A percentile compares a stretch with the other conserved stretches of the same genome.
Evolutionary conservation across 2,797 vertebrate species (phyloP).

Genomic region (Danio tinwini): DNA sequence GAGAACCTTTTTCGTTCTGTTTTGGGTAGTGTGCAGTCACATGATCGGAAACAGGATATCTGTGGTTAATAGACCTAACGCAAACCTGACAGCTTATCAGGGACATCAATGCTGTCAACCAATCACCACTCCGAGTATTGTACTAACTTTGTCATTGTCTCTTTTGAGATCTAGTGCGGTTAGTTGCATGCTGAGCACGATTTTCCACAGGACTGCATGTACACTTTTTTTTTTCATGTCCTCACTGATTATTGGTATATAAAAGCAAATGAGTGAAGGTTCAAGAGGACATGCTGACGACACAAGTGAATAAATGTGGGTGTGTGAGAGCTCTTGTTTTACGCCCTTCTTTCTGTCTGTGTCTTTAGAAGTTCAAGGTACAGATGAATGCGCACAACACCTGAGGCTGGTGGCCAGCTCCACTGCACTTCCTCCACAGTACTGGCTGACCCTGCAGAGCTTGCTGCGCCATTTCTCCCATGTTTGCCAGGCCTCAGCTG

Average conservation of each 20-base stretch:
- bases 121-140: slow-evolving; percentile 81
- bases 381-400: slow-evolving; percentile 88
- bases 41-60: slow-evolving; percentile 80
- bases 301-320: not conserved
- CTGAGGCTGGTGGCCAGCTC: slow-evolving; percentile 86
- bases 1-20: slow-evolving; percentile 11
- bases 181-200: slow-evolving; percentile 18
- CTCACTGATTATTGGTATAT: slow-evolving; percentile 13
- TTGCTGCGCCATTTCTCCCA: slow-evolving; percentile 91
- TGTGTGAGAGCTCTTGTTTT: not conserved
- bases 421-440: slow-evolving; percentile 88
- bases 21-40: slow-evolving; percentile 61
- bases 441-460: slow-evolving; percentile 94
- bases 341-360: slow-evolving; percentile 7
- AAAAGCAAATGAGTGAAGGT: not conserved
- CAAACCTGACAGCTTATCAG: slow-evolving; percentile 74
- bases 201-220: slow-evolving; percentile 47
- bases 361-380: slow-evolving; percentile 84
- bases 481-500: slow-evolving; percentile 87
- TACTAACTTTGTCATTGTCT: slow-evolving; percentile 77
- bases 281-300: not conserved
- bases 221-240: slow-evolving; percentile 26
- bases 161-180: slow-evolving; percentile 67
- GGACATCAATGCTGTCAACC: slow-evolving; percentile 75
- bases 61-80: slow-evolving; percentile 82